These are phyloP conservation scores for Balearica regulorum DNA, from an alignment of 2,797 vertebrate species.

Conservation along the genomic window DNA sequence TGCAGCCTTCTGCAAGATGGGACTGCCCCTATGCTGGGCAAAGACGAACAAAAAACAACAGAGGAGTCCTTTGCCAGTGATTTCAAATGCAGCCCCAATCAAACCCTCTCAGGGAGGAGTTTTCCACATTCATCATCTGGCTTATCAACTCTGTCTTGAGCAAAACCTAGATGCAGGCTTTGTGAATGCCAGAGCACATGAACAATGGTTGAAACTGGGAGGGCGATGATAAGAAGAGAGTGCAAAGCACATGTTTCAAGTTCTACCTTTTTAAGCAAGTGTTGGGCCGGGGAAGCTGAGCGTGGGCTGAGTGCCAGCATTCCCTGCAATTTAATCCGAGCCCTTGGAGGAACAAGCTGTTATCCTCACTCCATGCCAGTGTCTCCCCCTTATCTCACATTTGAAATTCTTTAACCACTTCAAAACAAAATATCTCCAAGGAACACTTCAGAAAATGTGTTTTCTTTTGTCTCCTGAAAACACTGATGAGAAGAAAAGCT, in stretches of 20 bases:
- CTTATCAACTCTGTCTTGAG: constrained; percentile 38
- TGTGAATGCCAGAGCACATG: constrained; percentile 43
- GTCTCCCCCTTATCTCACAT: constrained; percentile 64
- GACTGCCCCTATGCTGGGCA: not conserved
- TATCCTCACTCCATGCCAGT: constrained; percentile 36
- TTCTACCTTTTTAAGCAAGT: constrained; percentile 63
- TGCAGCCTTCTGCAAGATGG: not conserved
- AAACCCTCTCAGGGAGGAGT: constrained; percentile 26
- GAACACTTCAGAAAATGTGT: constrained; percentile 63
- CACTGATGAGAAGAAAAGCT: constrained; percentile 55
- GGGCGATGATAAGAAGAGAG: constrained; percentile 30
- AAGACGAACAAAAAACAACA: not conserved
- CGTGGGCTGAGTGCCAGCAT: constrained; percentile 45
- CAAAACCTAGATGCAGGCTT: constrained; percentile 18
- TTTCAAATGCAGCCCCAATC: not conserved
- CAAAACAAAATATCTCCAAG: constrained; percentile 61
- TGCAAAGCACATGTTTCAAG: constrained; percentile 55
- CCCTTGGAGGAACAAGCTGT: constrained; percentile 62
- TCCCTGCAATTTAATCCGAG: constrained; percentile 61
- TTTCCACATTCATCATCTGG: constrained; percentile 54
- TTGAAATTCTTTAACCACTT: constrained; percentile 56
- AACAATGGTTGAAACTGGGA: constrained; percentile 39
- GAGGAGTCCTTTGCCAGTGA: not conserved
- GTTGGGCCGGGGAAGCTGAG: not conserved
- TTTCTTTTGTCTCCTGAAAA: constrained; percentile 69